Base-by-base conservation (phyloP, 2,888 invertebrate genomes). In the Gandaritis pyraliata region DNA sequence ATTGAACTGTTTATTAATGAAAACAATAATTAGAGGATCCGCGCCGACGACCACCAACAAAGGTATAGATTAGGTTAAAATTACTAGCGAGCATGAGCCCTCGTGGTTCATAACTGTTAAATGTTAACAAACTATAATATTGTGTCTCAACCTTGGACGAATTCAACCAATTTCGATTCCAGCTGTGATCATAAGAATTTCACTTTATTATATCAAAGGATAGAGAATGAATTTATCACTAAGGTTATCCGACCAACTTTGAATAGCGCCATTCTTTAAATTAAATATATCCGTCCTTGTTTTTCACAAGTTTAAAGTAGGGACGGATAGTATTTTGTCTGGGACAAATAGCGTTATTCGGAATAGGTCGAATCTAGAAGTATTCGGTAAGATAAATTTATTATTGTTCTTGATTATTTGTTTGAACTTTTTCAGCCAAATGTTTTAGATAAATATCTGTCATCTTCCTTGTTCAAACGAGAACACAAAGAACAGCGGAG, bases 41-140 rank as follows among this genome's bases (percentile, higher is more conserved):
- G 63, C 38, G 66, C 61, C 68, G 61, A 41, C 58, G 81, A 74
- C 80, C 81, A 80, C 80, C 81, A 71, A 75, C 75, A 69, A 70
- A 63, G 73, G 62, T 65, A 66, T 52, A 71, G 69, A 76, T 79
- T 77, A 73, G 58, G 58, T 70, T 47, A 65, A 65, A 76, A 72
- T 68, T 63, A 74, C 75, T 66, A 74, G 69, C 55, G 62, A 60
- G 64, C 67, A 63, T 62, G 58, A 69, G 71, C 72, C 71, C 55
- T 43, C 49, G n/a, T 52, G 56, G 53, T 46, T 55, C 30, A 47
- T 29, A 43, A 50, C 36, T 57, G 57, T 51, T 51, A n/a, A n/a
- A n/a, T 23, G 23, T 23, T 4, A 23, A 51, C 51, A 54, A n/a
- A n/a, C n/a, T n/a, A n/a, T n/a, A n/a, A n/a, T 50, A 41, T 47